Conservation (phyloP, 37 sponge, comb jelly and placozoan species). For the Bolinopsis microptera region DNA sequence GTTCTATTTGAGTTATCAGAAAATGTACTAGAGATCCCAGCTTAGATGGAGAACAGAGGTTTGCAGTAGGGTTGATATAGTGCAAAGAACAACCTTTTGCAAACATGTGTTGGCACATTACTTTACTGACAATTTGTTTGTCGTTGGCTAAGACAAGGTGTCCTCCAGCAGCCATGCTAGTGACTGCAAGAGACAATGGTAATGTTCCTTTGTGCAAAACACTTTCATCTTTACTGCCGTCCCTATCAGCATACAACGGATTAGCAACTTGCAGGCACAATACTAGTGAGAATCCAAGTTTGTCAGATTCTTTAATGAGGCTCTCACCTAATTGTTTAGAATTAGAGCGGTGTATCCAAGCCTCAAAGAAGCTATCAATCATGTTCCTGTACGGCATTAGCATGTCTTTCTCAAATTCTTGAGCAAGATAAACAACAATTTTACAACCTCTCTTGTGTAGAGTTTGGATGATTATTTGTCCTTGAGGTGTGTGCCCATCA, state of each 20-base stretch:
- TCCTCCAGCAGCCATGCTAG: conserved; percentile 5
- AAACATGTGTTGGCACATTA: conserved; percentile 30
- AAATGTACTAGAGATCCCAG: not conserved
- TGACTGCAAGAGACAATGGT: not conserved
- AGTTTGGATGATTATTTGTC: not conserved
- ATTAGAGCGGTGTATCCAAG: conserved; percentile 25
- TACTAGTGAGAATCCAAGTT: not conserved
- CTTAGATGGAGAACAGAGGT: conserved; percentile 30
- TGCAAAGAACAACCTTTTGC: not conserved
- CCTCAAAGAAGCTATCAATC: conserved; percentile 48
- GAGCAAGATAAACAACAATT: conserved; percentile 11
- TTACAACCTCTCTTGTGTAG: conserved; percentile 18
- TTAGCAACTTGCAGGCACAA: not conserved
- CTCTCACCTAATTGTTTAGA: not conserved
- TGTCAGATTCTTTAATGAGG: conserved; percentile 19
- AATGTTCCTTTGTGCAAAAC: not conserved
- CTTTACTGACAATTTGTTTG: not conserved
- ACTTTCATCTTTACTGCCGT: not conserved
- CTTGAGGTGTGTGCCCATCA: conserved; percentile 25
- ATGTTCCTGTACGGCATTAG: conserved; percentile 12
- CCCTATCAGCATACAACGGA: not conserved
- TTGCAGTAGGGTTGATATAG: conserved; percentile 57
- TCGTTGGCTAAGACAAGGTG: not conserved
- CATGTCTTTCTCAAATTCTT: conserved; percentile 40
- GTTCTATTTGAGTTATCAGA: not conserved